These are phyloP conservation scores for Amphipoea oculea DNA, from an alignment of 2,888 invertebrate genomes.

Conservation along the genomic window DNA sequence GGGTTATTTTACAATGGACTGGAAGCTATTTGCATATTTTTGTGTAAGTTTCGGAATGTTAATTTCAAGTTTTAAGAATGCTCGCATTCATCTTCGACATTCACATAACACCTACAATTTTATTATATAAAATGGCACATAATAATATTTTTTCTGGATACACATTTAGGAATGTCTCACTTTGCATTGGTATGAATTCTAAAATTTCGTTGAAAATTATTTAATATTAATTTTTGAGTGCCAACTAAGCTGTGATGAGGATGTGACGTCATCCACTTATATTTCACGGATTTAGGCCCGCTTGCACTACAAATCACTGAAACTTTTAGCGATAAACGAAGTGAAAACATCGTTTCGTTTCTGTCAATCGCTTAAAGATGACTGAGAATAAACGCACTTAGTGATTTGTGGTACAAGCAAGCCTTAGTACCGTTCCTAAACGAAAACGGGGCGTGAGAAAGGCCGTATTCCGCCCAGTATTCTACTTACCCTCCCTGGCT, in stretches of 20 bases:
- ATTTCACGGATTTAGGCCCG: neutral
- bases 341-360: neutral
- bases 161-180: neutral
- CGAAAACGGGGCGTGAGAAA: neutral
- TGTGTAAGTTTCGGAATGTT: neutral
- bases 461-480: neutral
- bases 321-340: neutral
- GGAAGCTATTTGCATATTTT: neutral
- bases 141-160: neutral
- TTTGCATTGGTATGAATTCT: neutral
- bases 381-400: neutral
- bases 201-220: neutral
- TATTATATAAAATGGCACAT: constrained; percentile 34
- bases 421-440: neutral
- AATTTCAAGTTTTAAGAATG: neutral
- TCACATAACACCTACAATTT: constrained; percentile 4
- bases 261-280: neutral
- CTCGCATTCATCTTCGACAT: neutral
- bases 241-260: neutral
- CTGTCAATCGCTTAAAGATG: neutral
- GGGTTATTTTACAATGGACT: neutral
- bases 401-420: neutral
- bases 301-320: neutral
- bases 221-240: neutral
- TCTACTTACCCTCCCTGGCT: neutral